phyloP scores from a whole-genome alignment of 2,113 vertebrate genomes.

The Poeciliopsis occidentalis region DNA sequence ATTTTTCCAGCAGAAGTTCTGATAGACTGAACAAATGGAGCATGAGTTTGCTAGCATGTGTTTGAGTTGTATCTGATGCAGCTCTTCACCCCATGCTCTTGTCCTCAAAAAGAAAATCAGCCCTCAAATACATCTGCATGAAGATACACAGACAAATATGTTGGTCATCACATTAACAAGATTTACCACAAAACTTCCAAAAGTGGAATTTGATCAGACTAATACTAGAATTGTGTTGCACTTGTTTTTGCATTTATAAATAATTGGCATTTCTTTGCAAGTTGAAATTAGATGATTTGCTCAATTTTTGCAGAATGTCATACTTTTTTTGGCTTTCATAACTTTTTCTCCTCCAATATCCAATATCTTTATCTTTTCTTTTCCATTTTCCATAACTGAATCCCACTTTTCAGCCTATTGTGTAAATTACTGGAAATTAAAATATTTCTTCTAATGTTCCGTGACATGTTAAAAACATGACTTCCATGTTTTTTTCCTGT shows the following conservation, averaged over 20 bases:
- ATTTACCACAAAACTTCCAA: background rate
- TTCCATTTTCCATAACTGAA: background rate
- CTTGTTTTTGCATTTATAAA: no score
- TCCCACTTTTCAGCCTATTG: background rate
- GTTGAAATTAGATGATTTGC: no score
- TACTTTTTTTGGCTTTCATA: no score
- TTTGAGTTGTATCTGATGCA: slow-evolving; percentile 25
- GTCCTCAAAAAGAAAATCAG: slow-evolving; percentile 13
- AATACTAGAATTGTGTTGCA: no score
- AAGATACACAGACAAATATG: background rate
- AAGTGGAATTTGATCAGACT: background rate
- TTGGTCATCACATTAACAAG: background rate
- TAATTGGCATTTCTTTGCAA: no score
- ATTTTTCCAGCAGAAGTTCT: slow-evolving; percentile 44
- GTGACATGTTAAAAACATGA: background rate
- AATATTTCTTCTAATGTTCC: background rate
- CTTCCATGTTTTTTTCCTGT: background rate
- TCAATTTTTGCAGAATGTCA: no score
- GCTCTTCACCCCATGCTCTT: slow-evolving; percentile 5
- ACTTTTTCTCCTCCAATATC: no score
- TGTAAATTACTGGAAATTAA: background rate
- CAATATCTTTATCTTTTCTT: no score
- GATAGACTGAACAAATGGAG: slow-evolving; percentile 72
- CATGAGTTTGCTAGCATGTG: background rate
- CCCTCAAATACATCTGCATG: background rate